Evolutionary conservation across 2,797 vertebrate genomes (phyloP).

Genomic region (Falco columbarius): DNA sequence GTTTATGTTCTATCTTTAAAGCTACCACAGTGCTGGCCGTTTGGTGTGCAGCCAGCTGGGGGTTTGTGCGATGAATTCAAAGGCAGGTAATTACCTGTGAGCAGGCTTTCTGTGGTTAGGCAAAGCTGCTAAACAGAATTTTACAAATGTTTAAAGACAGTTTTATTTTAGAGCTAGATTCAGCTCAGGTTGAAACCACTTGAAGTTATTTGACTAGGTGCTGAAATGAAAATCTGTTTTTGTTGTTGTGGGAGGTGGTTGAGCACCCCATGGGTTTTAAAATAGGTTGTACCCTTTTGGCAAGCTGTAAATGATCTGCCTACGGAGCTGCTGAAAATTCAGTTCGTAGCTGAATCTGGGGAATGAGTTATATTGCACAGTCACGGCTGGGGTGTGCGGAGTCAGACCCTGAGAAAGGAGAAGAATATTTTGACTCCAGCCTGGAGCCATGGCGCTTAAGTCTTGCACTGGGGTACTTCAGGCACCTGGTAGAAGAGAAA

Average conservation of each 20-base stretch:
- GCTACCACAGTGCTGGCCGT: not conserved
- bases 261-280: not conserved
- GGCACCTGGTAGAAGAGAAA: not conserved
- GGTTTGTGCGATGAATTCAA: not conserved
- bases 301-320: not conserved
- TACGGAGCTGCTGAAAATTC: slow-evolving; percentile 25
- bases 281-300: not conserved
- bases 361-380: slow-evolving; percentile 6
- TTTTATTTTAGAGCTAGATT: slow-evolving; percentile 10
- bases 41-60: rapidly evolving
- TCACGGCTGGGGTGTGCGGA: slow-evolving; percentile 19
- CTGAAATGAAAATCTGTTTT: slow-evolving; percentile 45
- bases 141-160: not conserved
- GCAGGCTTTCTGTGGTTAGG: not conserved
- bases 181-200: not conserved
- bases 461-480: not conserved
- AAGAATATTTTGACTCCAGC: slow-evolving; percentile 19
- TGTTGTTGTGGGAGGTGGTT: slow-evolving; percentile 8
- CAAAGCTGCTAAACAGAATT: not conserved
- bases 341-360: not conserved
- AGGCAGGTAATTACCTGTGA: not conserved
- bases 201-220: slow-evolving; percentile 9
- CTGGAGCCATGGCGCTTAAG: not conserved
- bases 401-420: slow-evolving; percentile 6
- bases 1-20: not conserved